Evolutionary conservation across 2,113 vertebrate genomes (phyloP).

Genomic region (Aleadryas rufinucha): DNA sequence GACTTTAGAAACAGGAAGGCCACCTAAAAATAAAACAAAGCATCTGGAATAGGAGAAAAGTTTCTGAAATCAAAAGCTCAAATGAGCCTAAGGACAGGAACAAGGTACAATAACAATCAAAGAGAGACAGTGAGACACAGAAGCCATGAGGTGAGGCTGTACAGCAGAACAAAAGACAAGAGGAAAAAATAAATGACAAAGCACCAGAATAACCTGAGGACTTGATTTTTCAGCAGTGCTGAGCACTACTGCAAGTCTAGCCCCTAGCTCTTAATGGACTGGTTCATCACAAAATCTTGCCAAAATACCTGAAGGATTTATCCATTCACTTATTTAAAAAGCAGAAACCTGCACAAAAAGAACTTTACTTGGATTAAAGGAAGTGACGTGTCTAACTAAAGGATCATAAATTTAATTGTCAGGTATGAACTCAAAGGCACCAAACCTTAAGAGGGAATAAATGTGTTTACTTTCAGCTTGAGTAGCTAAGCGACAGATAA

Average conservation of each 20-base stretch:
- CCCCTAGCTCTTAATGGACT: neutral
- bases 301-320: slow-evolving; percentile 2
- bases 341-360: neutral
- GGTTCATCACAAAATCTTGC: neutral
- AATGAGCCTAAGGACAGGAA: neutral
- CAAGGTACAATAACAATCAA: neutral
- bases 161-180: neutral
- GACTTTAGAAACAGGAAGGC: neutral
- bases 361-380: neutral
- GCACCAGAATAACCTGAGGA: neutral
- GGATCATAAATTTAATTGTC: neutral
- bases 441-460: neutral
- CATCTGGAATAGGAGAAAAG: neutral
- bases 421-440: neutral
- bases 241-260: neutral
- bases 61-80: neutral
- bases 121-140: neutral
- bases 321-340: slow-evolving; percentile 1
- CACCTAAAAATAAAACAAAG: neutral
- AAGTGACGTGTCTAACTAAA: neutral
- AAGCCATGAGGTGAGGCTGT: neutral
- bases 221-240: neutral
- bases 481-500: neutral
- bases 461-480: neutral
- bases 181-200: neutral